A percentile compares a stretch with the other conserved stretches of the same genome.
Conservation (phyloP, 2,888 invertebrate genomes). For the Lordiphosa fenestrarum region DNA sequence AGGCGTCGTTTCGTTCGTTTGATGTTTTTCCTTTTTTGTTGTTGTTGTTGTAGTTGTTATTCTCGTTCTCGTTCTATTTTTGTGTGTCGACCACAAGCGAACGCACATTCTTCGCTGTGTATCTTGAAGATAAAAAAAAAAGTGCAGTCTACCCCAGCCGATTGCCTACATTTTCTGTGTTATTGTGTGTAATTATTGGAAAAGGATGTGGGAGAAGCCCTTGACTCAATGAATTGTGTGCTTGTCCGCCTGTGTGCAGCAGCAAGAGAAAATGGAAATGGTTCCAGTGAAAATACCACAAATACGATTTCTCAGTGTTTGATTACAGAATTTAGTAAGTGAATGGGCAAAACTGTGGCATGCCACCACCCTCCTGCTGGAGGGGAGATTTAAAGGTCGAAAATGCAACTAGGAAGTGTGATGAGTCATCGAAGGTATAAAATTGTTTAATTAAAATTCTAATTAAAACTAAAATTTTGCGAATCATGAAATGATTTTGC, state of each 20-base stretch:
- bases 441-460: no score
- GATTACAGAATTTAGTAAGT: slow-evolving; percentile 11
- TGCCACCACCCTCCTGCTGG: no score
- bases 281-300: slow-evolving; percentile 14
- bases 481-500: no score
- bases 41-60: slow-evolving; percentile 41
- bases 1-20: slow-evolving; percentile 56
- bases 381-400: no score
- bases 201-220: slow-evolving; percentile 68
- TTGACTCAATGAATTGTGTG: slow-evolving; percentile 60
- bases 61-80: slow-evolving; percentile 65
- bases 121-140: slow-evolving; percentile 60
- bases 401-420: no score
- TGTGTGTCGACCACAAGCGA: slow-evolving; percentile 62
- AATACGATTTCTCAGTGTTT: slow-evolving; percentile 7
- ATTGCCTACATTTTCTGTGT: slow-evolving; percentile 53
- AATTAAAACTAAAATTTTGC: no score
- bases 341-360: background rate
- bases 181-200: slow-evolving; percentile 55
- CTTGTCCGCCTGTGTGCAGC: background rate
- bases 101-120: slow-evolving; percentile 46
- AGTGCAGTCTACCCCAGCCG: slow-evolving; percentile 37
- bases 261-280: slow-evolving; percentile 17
- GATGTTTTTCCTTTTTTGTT: slow-evolving; percentile 46
- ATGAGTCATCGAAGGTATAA: no score